Percentiles rank a stretch among this genome's conserved stretches.
phyloP scores from a whole-genome alignment of 2,888 invertebrate genomes.

The Eupeodes latifasciatus region DNA sequence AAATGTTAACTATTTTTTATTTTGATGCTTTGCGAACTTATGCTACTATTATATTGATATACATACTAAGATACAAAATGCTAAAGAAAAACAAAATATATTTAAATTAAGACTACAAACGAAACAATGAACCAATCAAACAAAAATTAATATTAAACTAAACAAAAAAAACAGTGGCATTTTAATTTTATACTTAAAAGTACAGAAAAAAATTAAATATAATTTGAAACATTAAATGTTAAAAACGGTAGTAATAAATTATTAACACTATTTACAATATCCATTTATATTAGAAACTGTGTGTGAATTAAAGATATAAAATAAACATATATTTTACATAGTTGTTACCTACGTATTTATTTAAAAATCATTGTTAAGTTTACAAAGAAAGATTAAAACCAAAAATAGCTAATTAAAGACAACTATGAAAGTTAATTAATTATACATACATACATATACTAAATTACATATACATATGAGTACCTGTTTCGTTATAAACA shows the following conservation, averaged over 20 bases:
- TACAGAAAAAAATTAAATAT: conserved; percentile 8
- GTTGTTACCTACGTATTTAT: conserved; percentile 41
- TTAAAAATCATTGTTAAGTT: conserved; percentile 65
- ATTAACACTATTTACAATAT: conserved; percentile 68
- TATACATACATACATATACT: conserved; percentile 12
- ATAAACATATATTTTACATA: conserved; percentile 45
- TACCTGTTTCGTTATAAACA: conserved; percentile 44
- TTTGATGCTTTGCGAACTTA: conserved; percentile 37
- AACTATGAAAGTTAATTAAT: conserved; percentile 39
- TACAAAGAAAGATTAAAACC: conserved; percentile 26
- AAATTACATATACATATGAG: conserved; percentile 22
- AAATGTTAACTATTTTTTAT: conserved; percentile 46
- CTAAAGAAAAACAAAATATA: conserved; percentile 31
- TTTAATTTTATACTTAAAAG: conserved; percentile 66
- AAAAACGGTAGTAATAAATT: conserved; percentile 20
- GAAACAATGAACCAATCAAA: conserved; percentile 76
- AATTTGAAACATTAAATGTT: conserved; percentile 19
- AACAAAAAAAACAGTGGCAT: conserved; percentile 44
- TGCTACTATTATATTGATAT: conserved; percentile 18
- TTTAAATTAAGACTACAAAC: conserved; percentile 67
- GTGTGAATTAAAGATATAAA: conserved; percentile 1
- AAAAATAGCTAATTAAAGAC: conserved; percentile 12
- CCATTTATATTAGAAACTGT: conserved; percentile 47
- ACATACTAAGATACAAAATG: conserved; percentile 7
- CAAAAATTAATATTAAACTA: conserved; percentile 69